These are phyloP conservation scores for Hystrix brachyura DNA, from an alignment of 2,113 vertebrate species.

Conservation along the genomic window DNA sequence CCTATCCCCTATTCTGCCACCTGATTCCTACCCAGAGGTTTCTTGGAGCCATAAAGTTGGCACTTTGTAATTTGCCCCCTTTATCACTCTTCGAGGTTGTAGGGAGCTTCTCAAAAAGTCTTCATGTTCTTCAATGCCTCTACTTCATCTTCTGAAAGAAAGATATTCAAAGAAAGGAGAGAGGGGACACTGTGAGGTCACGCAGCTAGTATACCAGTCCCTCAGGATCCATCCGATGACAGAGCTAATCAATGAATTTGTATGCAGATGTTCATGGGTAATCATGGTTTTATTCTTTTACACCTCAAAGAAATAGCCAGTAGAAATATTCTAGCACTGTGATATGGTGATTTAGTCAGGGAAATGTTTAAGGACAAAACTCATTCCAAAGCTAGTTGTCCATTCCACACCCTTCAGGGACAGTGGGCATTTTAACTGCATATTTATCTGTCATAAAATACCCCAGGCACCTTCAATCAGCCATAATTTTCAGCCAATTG, in stretches of 20 bases:
- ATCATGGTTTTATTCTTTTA: background rate
- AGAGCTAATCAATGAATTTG: background rate
- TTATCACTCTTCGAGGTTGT: background rate
- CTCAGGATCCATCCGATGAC: too few species aligned
- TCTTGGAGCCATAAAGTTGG: background rate
- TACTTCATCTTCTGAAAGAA: background rate
- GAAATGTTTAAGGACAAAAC: background rate
- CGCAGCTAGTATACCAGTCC: background rate
- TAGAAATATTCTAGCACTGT: background rate
- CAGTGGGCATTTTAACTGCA: background rate
- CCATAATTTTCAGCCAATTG: constrained; percentile 49
- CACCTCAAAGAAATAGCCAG: background rate
- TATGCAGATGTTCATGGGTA: background rate
- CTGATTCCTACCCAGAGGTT: background rate
- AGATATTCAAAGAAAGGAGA: rapidly evolving
- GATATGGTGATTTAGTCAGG: background rate
- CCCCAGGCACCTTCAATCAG: constrained; percentile 19
- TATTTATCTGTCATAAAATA: constrained; percentile 67
- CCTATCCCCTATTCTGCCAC: background rate
- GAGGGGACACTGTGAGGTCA: background rate
- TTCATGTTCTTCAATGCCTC: background rate
- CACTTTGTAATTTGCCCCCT: background rate
- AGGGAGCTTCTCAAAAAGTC: background rate
- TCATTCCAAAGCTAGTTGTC: constrained; percentile 45
- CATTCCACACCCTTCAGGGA: constrained; percentile 11